Evolutionary conservation across 2,113 vertebrate genomes (phyloP).

Genomic region (Pampusana beccarii): DNA sequence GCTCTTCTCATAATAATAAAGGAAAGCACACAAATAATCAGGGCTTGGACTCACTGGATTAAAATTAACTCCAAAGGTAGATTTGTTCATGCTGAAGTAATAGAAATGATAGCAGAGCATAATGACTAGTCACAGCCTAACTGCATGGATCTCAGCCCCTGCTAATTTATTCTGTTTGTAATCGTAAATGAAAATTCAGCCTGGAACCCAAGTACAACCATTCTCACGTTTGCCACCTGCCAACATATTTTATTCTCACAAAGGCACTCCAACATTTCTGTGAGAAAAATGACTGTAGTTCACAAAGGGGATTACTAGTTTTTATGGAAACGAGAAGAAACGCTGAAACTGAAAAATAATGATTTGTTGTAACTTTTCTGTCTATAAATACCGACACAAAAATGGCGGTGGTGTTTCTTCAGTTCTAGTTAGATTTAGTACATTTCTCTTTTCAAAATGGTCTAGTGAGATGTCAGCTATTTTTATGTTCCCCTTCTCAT

Average conservation of each 20-base stretch:
- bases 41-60: background rate
- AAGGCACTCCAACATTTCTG: background rate
- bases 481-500: background rate
- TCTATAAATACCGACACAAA: background rate
- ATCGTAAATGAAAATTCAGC: conserved; percentile 11
- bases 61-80: background rate
- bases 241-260: background rate
- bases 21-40: background rate
- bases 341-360: background rate
- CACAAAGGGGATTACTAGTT: background rate
- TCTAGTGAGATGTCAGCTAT: background rate
- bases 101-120: background rate
- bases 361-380: background rate
- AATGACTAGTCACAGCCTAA: background rate
- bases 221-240: conserved; percentile 18
- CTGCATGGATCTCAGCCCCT: background rate
- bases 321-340: background rate
- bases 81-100: background rate
- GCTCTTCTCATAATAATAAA: background rate
- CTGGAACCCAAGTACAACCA: background rate
- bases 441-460: background rate
- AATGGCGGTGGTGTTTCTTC: background rate
- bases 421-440: background rate
- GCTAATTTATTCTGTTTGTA: background rate
- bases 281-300: background rate